Evolutionary conservation across 2,797 vertebrate species (phyloP).

Genomic region (Acipenser ruthenus): DNA sequence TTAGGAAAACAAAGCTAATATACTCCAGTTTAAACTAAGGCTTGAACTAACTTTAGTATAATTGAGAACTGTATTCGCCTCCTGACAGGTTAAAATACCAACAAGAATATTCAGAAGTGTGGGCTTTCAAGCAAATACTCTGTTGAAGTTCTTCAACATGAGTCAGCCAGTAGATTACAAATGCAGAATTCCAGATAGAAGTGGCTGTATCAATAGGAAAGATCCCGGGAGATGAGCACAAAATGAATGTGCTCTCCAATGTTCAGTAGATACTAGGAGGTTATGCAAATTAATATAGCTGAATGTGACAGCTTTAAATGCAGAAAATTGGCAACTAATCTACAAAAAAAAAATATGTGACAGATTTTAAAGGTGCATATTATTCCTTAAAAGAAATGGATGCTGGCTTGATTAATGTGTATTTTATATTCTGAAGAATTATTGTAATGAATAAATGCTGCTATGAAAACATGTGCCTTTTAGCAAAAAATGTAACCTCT

Average conservation of each 20-base stretch:
- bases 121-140: conserved; percentile 34
- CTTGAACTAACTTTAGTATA: not conserved
- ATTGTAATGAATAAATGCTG: conserved; percentile 10
- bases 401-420: conserved; percentile 36
- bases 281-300: conserved; percentile 64
- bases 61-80: conserved; percentile 44
- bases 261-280: conserved; percentile 50
- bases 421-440: too few species aligned
- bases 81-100: conserved; percentile 35
- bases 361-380: conserved; percentile 61
- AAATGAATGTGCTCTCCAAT: conserved; percentile 54
- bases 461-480: not conserved
- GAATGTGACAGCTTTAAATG: conserved; percentile 71
- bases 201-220: conserved; percentile 61
- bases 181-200: conserved; percentile 51
- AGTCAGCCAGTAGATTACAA: conserved; percentile 59
- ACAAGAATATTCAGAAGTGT: conserved; percentile 32
- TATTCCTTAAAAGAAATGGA: conserved; percentile 43
- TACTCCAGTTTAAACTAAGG: not conserved
- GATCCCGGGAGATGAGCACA: conserved; percentile 49
- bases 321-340: conserved; percentile 63
- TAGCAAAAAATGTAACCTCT: conserved; percentile 54
- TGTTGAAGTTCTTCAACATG: conserved; percentile 37
- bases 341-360: conserved; percentile 64
- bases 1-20: not conserved